Evolutionary conservation across 2,797 vertebrate genomes (phyloP).

Genomic region (Natrix natrix): DNA sequence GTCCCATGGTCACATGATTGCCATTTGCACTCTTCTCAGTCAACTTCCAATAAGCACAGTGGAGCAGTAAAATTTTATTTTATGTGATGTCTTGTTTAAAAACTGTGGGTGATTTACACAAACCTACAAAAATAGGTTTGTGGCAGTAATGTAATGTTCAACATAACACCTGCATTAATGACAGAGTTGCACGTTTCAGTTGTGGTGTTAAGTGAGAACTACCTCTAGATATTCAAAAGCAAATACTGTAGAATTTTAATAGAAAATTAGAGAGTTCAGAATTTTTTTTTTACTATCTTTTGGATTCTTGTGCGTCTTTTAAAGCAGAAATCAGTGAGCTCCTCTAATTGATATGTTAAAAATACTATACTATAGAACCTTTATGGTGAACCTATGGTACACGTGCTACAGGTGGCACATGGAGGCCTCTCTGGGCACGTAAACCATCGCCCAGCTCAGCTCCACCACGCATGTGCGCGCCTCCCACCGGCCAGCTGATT

Average conservation of each 20-base stretch:
- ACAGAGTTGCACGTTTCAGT: background rate
- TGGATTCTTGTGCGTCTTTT: background rate
- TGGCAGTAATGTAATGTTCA: background rate
- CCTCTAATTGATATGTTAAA: background rate
- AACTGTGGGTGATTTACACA: background rate
- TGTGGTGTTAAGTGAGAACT: background rate
- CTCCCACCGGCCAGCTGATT: too few relatives aligned
- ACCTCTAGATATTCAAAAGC: background rate
- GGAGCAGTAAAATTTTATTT: background rate
- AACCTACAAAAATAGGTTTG: background rate
- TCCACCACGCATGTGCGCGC: too few relatives aligned
- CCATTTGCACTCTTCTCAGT: background rate
- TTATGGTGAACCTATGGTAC: too few relatives aligned
- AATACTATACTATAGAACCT: background rate
- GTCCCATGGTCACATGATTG: background rate
- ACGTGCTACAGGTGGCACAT: too few relatives aligned
- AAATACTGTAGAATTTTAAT: background rate
- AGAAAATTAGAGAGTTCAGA: too few relatives aligned
- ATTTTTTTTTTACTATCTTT: too few relatives aligned
- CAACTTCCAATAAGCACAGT: background rate
- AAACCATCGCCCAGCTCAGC: too few relatives aligned
- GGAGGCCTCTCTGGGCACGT: too few relatives aligned
- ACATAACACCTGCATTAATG: background rate
- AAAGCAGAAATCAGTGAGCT: background rate
- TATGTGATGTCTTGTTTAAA: background rate